Evolutionary conservation across 1,140 invertebrate species (phyloP), one percentile per base, ranked within the genome.

Genomic region (Drosophila persimilis): DNA sequence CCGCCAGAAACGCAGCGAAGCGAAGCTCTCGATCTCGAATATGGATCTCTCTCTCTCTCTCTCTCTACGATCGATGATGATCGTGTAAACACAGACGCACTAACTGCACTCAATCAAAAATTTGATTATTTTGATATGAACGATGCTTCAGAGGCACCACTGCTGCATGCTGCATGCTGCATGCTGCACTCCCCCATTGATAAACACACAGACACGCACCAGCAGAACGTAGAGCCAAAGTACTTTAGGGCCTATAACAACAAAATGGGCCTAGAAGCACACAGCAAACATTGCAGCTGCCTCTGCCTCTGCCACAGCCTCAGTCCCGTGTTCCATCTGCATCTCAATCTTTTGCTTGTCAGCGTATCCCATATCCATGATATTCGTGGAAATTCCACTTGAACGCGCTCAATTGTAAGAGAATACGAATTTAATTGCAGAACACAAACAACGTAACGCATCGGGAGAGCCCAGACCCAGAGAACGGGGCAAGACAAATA

Each of bases 51-150:
- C 8, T 8, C 31, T 24, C 8, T 8, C 31, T 24, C 64, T 45
- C 60, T 55, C 29, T 54, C 53, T 50, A 41, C 57, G 52, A 56
- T 58, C 48, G 31, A 43, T 58, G 48, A 58, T 63, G 54, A 57
- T 72, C 70, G 80, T 65, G 81, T 85, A 86, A 88, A 86, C 83
- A 86, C 74, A 88, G 75, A 88, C 83, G 63, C 74, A 88, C 83
- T 78, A 88, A 86, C 83, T 83, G 83, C 83, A 88, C 83, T 88
- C 83, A 88, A 88, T 88, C 83, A 88, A 88, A 88, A 83, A 77
- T 79, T 88, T 88, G 83, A 88, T 88, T 88, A 88, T 88, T 88
- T 88, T 88, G 83, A 88, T 88, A 77, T 84, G 83, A 54, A 57
- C 64, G 71, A 72, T 88, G 78, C 83, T 86, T 83, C 35, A 39